phyloP scores from a whole-genome alignment of 2,797 vertebrate genomes.

The Anguilla obscura region DNA sequence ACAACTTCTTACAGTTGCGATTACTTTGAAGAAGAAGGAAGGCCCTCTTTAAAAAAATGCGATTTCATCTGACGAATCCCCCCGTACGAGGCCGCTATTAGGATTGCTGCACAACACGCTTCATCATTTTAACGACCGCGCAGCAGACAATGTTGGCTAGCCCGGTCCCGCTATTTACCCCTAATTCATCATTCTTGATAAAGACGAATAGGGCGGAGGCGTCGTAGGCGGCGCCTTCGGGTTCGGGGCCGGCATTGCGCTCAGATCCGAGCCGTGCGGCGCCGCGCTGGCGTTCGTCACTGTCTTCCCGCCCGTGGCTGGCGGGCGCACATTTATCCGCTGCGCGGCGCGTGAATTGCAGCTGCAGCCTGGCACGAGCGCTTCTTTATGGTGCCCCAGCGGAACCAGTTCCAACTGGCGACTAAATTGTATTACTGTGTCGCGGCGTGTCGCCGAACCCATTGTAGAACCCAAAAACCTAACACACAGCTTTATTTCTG shows the following conservation, averaged over 20 bases:
- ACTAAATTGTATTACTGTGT: not conserved
- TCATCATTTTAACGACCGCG: conserved; percentile 80
- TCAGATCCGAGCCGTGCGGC: conserved; percentile 56
- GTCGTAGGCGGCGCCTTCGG: conserved; percentile 66
- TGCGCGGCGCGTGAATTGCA: not conserved
- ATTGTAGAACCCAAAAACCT: not conserved
- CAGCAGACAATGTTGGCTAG: conserved; percentile 62
- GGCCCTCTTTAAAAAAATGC: conserved; percentile 53
- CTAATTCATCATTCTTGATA: conserved; percentile 84
- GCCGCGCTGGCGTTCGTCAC: conserved; percentile 56
- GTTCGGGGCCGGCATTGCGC: conserved; percentile 40
- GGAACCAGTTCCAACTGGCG: not conserved
- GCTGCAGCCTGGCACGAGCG: not conserved
- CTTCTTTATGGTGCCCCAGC: not conserved
- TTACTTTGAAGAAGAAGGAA: conserved; percentile 46
- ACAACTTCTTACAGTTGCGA: not conserved
- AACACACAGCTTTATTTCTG: not conserved
- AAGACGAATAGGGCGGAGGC: conserved; percentile 77
- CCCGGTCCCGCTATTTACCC: conserved; percentile 67
- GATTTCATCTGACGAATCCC: conserved; percentile 61
- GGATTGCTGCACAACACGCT: conserved; percentile 70
- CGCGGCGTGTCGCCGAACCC: not conserved
- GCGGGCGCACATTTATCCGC: not conserved
- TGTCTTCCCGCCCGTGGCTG: conserved; percentile 57
- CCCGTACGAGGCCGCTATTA: conserved; percentile 66